These are phyloP conservation scores for Scaptomyza tumidula DNA, from an alignment of 2,888 invertebrate species.

Conservation along the genomic window DNA sequence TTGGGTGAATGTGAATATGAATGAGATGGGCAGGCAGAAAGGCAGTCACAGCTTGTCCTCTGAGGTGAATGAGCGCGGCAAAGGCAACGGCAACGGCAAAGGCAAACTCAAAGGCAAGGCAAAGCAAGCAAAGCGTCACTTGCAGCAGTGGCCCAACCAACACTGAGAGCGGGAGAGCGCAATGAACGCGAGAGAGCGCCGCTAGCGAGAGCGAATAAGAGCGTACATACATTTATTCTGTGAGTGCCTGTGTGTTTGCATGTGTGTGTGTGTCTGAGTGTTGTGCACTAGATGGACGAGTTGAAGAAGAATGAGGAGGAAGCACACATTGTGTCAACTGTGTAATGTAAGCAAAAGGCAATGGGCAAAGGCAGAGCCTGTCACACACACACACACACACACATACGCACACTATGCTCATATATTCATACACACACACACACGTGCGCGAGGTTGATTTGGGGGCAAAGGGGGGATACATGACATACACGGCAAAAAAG, in stretches of 20 bases:
- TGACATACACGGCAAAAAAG: slow-evolving; percentile 63
- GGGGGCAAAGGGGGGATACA: slow-evolving; percentile 27
- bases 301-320: slow-evolving; percentile 73
- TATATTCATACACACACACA: slow-evolving; percentile 32
- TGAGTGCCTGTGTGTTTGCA: slow-evolving; percentile 3
- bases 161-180: slow-evolving; percentile 35
- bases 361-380: slow-evolving; percentile 66
- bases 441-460: slow-evolving; percentile 15
- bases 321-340: slow-evolving; percentile 74
- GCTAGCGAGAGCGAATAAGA: slow-evolving; percentile 49
- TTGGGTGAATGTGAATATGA: slow-evolving; percentile 80
- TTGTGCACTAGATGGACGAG: slow-evolving; percentile 77
- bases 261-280: slow-evolving; percentile 21
- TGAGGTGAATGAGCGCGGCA: slow-evolving; percentile 73
- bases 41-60: slow-evolving; percentile 64
- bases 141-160: slow-evolving; percentile 52
- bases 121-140: slow-evolving; percentile 62
- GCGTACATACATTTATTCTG: slow-evolving; percentile 36
- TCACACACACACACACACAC: slow-evolving; percentile 49
- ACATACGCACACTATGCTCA: slow-evolving; percentile 19
- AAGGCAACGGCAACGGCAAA: slow-evolving; percentile 26
- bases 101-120: slow-evolving; percentile 22
- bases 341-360: slow-evolving; percentile 75
- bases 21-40: slow-evolving; percentile 71
- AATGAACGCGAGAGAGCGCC: slow-evolving; percentile 44